A percentile compares a stretch with the other conserved stretches of the same genome.
Evolutionary conservation across 2,113 vertebrate species (phyloP).

Genomic region (Scomber japonicus): DNA sequence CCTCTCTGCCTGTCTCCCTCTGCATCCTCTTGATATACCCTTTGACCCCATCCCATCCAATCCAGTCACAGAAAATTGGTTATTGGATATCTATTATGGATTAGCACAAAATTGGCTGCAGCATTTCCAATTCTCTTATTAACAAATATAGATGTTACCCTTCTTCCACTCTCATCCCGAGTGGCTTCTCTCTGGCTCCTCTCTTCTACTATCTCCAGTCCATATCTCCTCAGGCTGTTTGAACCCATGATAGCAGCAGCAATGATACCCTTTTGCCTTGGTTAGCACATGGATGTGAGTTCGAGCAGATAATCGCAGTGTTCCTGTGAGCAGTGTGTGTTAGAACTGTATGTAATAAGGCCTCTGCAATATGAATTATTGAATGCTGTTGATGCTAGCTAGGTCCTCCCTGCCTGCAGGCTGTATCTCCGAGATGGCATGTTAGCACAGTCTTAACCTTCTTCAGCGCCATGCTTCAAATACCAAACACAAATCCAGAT

Average conservation of each 20-base stretch:
- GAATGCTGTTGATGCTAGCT: constrained; percentile 48
- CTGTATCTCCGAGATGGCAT: constrained; percentile 37
- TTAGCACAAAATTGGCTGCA: constrained; percentile 37
- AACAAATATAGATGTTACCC: background rate
- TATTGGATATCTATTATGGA: constrained; percentile 52
- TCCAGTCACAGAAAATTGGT: background rate
- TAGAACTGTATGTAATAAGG: constrained; percentile 44
- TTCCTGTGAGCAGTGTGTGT: constrained; percentile 21
- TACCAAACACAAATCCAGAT: background rate
- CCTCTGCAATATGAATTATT: constrained; percentile 64
- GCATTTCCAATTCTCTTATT: constrained; percentile 28
- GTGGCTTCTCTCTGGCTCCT: background rate
- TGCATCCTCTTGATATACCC: rapidly evolving
- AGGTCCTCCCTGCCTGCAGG: constrained; percentile 28
- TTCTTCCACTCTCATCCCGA: background rate
- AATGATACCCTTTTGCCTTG: constrained; percentile 36
- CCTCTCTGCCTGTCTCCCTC: background rate
- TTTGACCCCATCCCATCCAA: background rate
- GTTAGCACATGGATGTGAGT: constrained; percentile 27
- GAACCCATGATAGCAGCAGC: constrained; percentile 3
- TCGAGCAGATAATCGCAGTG: constrained; percentile 37
- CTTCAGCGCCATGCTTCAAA: background rate
- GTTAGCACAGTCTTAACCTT: constrained; percentile 33
- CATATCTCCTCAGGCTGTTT: constrained; percentile 33
- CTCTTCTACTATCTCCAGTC: background rate